phyloP scores from a whole-genome alignment of 1,140 invertebrate species.

The Pemphigus obesinymphae region DNA sequence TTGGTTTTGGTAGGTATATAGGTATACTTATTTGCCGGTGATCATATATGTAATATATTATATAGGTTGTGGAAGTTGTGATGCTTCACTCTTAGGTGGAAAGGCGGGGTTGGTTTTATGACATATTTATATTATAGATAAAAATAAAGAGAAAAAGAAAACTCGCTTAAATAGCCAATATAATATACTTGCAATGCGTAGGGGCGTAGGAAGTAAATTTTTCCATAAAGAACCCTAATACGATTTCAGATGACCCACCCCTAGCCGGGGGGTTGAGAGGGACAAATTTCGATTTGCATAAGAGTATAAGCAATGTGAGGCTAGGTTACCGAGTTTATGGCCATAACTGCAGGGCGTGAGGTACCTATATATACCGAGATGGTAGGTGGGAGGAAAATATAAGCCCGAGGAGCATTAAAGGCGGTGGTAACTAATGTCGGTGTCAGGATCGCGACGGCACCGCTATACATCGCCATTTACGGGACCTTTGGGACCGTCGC shows the following conservation, averaged over 20 bases:
- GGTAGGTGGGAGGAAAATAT: conserved; percentile 4
- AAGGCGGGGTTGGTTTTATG: too few species aligned
- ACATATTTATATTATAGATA: neutral
- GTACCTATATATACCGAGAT: neutral
- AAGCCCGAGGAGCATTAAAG: conserved; percentile 34
- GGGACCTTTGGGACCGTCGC: conserved; percentile 35
- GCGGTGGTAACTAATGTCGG: conserved; percentile 40
- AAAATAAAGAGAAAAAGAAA: neutral
- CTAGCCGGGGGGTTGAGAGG: neutral
- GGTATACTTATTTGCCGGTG: too few species aligned
- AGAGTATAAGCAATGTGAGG: neutral
- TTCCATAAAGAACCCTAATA: neutral
- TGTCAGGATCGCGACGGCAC: conserved; percentile 28
- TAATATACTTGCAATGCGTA: neutral
- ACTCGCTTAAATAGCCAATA: neutral
- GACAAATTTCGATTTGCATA: conserved; percentile 14
- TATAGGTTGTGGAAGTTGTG: too few species aligned
- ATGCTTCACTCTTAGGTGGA: too few species aligned
- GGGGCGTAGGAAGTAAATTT: neutral
- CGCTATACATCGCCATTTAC: conserved; percentile 40
- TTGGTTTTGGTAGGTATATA: too few species aligned
- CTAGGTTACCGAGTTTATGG: conserved; percentile 1
- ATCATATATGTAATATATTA: too few species aligned
- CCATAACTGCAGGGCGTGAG: neutral
- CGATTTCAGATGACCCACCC: conserved; percentile 13